Base-by-base conservation (phyloP, 1,140 invertebrate species). In the Helicoverpa armigera region DNA sequence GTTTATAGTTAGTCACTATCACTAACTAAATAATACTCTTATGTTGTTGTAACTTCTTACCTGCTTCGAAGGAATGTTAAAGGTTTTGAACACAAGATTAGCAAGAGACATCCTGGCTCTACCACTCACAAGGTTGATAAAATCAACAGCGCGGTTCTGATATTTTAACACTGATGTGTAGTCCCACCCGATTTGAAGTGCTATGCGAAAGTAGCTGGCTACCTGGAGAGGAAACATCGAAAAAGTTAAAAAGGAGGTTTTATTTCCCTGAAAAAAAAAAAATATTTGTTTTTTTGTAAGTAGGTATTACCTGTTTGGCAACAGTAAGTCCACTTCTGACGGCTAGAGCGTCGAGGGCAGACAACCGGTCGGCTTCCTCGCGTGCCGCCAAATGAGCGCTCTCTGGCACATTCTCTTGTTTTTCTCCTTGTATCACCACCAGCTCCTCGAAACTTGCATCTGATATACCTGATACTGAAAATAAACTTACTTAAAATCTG, bases 51-150 rank as follows among this genome's bases (percentile, higher is more conserved):
- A 70, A 3, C 9, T 23, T 13, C 69, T 78, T 87, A 94, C 95
- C 89, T 95, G 91, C 85, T 92, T 93, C 0, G 92, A 87, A 50
- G 94, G 90, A 72, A 95, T 89, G 75, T 94, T 94, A 80, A 94
- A 95, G 0, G 94, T 94, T 43, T 88, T 89, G 79, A 95, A 95
- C 11, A 95, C 91, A n/a, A 95, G 89, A 80, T 95, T 95, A 0
- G 94, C 93, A 18, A 95, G 83, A 0, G 91, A 89, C 95, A 95
- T 95, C 10, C 94, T 83, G 5, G 91, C 86, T 60, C 91, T 85
- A 2, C 95, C 95, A 73, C 91, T 95, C 13, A 95, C 92, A 12
- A 94, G 85, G 65, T 94, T 95, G 13, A 95, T 95, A 73, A 95
- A 93, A 60, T 95, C 94, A 61, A 95, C 80, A 0, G 94, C 88